Conservation (phyloP, 2,113 vertebrate species). For the Tupaia chinensis region DNA sequence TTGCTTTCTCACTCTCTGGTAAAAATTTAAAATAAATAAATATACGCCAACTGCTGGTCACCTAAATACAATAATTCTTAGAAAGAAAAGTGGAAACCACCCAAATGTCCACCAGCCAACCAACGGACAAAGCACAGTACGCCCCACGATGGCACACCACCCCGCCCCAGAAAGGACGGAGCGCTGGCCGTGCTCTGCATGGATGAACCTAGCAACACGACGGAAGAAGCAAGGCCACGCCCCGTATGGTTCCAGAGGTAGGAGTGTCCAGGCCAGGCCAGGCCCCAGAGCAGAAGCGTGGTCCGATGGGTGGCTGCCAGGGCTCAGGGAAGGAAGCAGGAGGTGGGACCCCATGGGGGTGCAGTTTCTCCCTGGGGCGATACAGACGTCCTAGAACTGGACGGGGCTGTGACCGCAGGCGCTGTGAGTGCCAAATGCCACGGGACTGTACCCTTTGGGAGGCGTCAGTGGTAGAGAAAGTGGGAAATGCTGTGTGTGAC, state of each 20-base stretch:
- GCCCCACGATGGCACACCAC: not conserved
- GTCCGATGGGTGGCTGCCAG: not conserved
- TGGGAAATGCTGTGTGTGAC: not conserved
- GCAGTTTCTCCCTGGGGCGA: not conserved
- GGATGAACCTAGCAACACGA: not conserved
- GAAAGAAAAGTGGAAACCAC: not conserved
- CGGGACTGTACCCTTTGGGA: not conserved
- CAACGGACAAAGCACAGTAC: not conserved
- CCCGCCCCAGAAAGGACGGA: not conserved
- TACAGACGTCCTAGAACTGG: not conserved
- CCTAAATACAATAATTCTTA: too few species aligned
- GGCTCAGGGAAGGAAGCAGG: not conserved
- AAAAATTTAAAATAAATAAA: too few species aligned
- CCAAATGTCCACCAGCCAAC: not conserved
- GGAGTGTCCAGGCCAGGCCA: not conserved
- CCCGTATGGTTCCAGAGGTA: not conserved
- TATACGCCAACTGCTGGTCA: too few species aligned
- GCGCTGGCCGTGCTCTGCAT: not conserved
- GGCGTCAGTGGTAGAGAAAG: not conserved
- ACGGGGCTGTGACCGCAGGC: not conserved
- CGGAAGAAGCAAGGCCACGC: not conserved
- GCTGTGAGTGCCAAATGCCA: not conserved
- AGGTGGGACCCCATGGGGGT: not conserved
- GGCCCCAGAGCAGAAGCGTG: not conserved
- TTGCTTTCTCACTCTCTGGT: too few species aligned